phyloP scores from a whole-genome alignment of 1,140 invertebrate genomes.

The Trinorchestia longiramus region DNA sequence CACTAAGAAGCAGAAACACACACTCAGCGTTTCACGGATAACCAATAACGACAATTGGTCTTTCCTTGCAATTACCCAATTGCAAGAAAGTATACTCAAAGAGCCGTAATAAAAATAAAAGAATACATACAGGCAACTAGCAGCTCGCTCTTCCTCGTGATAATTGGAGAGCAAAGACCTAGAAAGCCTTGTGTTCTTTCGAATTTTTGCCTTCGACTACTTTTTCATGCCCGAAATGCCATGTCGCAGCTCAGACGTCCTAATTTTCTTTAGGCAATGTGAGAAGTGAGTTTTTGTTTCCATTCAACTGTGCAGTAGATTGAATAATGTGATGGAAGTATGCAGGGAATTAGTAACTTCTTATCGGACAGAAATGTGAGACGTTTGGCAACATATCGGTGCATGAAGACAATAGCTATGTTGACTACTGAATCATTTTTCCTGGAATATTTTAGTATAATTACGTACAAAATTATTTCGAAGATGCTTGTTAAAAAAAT shows the following conservation, averaged over 20 bases:
- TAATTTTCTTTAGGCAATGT: background rate
- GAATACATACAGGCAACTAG: background rate
- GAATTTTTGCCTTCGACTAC: background rate
- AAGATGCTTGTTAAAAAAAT: background rate
- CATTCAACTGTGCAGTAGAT: background rate
- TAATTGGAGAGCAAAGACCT: background rate
- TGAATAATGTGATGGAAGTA: background rate
- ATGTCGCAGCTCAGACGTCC: background rate
- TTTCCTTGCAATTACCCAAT: background rate
- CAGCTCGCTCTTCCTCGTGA: background rate
- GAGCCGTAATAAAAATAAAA: background rate
- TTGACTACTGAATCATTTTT: background rate
- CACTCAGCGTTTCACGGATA: too few species aligned
- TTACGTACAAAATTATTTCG: background rate
- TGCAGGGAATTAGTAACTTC: background rate
- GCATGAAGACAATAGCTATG: background rate
- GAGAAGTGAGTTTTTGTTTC: slow-evolving; percentile 3
- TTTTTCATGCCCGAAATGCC: background rate
- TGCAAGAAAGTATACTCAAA: background rate
- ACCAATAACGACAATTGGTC: background rate
- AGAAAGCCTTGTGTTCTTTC: background rate
- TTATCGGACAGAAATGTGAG: background rate
- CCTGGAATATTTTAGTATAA: background rate
- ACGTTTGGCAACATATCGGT: background rate
- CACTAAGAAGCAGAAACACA: too few species aligned